A percentile compares a stretch with the other conserved stretches of the same genome.
phyloP scores from a whole-genome alignment of 2,113 vertebrate genomes.

The Micromys minutus region DNA sequence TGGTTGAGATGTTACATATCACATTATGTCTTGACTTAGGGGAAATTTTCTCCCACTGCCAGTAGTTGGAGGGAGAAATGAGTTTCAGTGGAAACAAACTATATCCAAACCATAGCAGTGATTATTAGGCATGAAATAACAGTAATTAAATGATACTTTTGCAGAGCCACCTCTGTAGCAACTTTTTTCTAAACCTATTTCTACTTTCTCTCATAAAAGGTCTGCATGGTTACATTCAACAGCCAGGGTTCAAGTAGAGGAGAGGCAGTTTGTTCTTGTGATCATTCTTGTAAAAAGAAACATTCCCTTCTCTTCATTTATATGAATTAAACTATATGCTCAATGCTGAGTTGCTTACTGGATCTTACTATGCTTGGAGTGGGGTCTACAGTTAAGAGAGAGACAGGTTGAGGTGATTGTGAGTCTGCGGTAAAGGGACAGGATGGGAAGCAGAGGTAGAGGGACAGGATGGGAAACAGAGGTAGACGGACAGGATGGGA shows the following conservation, averaged over 20 bases:
- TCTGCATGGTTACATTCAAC: not conserved
- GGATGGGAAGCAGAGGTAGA: not conserved
- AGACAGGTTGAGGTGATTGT: not conserved
- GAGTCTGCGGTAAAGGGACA: not conserved
- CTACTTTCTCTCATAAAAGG: not conserved
- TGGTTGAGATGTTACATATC: not conserved
- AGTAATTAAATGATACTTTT: not conserved
- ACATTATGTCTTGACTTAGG: not conserved
- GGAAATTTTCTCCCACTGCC: constrained; percentile 9
- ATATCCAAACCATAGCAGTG: not conserved
- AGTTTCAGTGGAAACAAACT: not conserved
- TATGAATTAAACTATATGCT: not conserved
- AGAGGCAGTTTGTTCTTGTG: not conserved
- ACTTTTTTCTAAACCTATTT: not conserved
- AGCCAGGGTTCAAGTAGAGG: not conserved
- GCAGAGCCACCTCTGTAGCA: not conserved
- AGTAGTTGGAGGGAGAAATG: not conserved
- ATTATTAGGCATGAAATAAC: not conserved
- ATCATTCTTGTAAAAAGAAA: not conserved
- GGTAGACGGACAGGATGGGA: not conserved
- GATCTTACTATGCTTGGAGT: not conserved
- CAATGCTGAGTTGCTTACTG: not conserved
- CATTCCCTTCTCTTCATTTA: not conserved
- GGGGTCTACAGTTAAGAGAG: not conserved
- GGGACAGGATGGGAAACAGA: not conserved